These are phyloP conservation scores for Tetramorium bicarinatum DNA, from an alignment of 2,888 invertebrate genomes.

Conservation along the genomic window DNA sequence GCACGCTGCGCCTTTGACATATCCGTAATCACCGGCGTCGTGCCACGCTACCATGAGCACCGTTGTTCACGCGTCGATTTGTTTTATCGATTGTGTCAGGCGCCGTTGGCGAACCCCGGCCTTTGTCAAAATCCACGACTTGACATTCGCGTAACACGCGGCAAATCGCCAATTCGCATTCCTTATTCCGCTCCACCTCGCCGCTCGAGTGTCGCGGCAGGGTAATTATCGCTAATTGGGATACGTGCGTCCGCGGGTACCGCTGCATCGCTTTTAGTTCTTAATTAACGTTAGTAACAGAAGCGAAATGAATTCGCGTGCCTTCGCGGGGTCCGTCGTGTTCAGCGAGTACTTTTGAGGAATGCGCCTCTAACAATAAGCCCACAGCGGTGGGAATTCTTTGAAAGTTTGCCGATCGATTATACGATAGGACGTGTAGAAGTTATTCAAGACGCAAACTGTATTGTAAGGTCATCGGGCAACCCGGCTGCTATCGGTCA, in stretches of 20 bases:
- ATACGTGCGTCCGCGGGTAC: background rate
- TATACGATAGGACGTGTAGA: background rate
- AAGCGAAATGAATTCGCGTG: background rate
- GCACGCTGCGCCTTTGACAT: constrained; percentile 64
- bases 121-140: constrained; percentile 62
- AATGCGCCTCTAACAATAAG: background rate
- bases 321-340: background rate
- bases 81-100: constrained; percentile 61
- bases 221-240: constrained; percentile 43
- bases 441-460: constrained; percentile 22
- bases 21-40: constrained; percentile 56
- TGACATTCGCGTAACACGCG: background rate
- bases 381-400: background rate
- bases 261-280: background rate
- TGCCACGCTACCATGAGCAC: constrained; percentile 45
- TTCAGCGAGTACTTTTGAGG: background rate
- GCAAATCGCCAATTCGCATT: constrained; percentile 19
- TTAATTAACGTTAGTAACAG: background rate
- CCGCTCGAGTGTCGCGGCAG: background rate
- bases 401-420: constrained; percentile 24
- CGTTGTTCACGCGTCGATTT: constrained; percentile 62
- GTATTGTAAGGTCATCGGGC: constrained; percentile 17
- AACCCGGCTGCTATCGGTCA: background rate
- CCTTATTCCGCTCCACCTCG: background rate
- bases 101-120: constrained; percentile 59